Evolutionary conservation across 92 coral and sea anemone genomes (phyloP).

Genomic region (Bergia sp.): DNA sequence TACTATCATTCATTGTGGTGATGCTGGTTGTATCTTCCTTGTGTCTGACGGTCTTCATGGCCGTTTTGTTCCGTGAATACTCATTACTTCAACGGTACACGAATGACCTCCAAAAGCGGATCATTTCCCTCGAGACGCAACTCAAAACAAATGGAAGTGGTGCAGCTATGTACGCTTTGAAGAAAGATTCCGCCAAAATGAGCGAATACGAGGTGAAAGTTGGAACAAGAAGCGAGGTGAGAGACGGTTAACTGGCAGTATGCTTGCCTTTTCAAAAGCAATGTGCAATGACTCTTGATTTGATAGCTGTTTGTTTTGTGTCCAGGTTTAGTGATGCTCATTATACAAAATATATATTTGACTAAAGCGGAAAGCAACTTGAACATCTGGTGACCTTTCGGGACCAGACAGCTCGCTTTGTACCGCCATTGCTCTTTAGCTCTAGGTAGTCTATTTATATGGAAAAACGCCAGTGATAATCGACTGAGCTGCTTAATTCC

Average conservation of each 20-base stretch:
- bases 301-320: background rate
- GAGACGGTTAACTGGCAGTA: background rate
- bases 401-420: too few species aligned
- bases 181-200: background rate
- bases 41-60: conserved; percentile 59
- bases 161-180: background rate
- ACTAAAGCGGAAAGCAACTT: background rate
- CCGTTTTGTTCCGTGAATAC: conserved; percentile 65
- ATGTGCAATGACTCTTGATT: background rate
- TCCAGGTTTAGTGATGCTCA: background rate
- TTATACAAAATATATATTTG: too few species aligned
- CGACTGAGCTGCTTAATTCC: too few species aligned
- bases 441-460: too few species aligned
- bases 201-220: background rate
- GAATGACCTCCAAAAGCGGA: conserved; percentile 61
- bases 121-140: conserved; percentile 54
- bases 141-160: background rate
- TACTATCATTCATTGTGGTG: conserved; percentile 42
- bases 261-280: background rate
- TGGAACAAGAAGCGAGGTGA: conserved; percentile 3
- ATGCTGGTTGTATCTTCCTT: conserved; percentile 67
- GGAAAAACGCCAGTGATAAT: too few species aligned
- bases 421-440: too few species aligned
- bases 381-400: background rate
- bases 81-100: conserved; percentile 58